Evolutionary conservation across 37 sponge, comb jelly and placozoan genomes (phyloP).

Genomic region (Hexactinellida sp.): DNA sequence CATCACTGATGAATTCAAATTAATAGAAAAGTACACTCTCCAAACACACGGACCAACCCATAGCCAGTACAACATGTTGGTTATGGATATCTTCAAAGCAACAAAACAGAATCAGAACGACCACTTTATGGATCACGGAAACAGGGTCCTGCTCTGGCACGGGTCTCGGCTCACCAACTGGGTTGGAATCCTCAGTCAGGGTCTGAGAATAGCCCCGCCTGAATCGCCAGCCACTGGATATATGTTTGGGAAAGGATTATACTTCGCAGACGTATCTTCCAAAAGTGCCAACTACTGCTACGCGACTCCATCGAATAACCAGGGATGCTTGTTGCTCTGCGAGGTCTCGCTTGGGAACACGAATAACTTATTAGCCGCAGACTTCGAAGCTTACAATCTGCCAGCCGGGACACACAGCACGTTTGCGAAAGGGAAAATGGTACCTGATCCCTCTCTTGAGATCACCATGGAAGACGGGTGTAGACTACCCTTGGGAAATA

Average conservation of each 20-base stretch:
- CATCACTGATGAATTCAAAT: slow-evolving; percentile 28
- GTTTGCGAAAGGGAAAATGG: slow-evolving; percentile 59
- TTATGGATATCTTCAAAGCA: slow-evolving; percentile 53
- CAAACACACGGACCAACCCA: slow-evolving; percentile 87
- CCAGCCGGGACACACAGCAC: slow-evolving; percentile 72
- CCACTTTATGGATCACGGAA: slow-evolving; percentile 64
- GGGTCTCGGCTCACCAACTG: slow-evolving; percentile 94
- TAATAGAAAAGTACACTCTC: slow-evolving; percentile 59
- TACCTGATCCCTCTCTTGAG: slow-evolving; percentile 50
- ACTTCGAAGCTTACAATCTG: slow-evolving; percentile 69
- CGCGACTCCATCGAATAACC: slow-evolving; percentile 50
- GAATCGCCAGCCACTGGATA: slow-evolving; percentile 98
- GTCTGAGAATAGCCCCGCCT: slow-evolving; percentile 90
- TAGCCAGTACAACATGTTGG: slow-evolving; percentile 46
- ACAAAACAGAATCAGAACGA: slow-evolving; percentile 49
- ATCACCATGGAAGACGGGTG: slow-evolving; percentile 57
- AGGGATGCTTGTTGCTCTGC: slow-evolving; percentile 67
- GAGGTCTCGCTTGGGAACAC: slow-evolving; percentile 77
- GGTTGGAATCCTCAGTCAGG: slow-evolving; percentile 93
- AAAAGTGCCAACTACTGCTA: slow-evolving; percentile 99
- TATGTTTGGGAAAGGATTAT: slow-evolving; percentile 98
- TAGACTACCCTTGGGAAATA: slow-evolving; percentile 62
- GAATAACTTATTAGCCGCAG: slow-evolving; percentile 65
- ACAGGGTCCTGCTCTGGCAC: slow-evolving; percentile 92
- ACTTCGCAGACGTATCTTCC: slow-evolving; percentile 94